Conservation (phyloP, 2,888 invertebrate genomes). For the Athalia cordata region DNA sequence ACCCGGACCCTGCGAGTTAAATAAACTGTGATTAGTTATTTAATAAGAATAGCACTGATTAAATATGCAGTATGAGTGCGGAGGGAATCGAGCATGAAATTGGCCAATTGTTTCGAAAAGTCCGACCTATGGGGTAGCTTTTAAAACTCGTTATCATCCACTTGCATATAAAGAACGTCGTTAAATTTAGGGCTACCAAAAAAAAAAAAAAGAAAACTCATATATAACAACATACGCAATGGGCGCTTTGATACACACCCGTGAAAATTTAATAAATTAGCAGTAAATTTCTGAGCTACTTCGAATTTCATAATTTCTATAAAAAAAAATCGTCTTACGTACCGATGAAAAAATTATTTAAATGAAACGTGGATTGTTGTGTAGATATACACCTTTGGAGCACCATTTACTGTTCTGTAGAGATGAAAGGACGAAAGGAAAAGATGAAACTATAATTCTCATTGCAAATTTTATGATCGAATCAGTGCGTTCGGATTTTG, state of each 20-base stretch:
- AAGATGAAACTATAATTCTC: not conserved
- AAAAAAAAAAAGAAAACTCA: not conserved
- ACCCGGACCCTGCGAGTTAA: conserved; percentile 51
- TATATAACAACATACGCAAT: too few relatives aligned
- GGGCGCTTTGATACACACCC: too few relatives aligned
- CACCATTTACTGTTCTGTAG: too few relatives aligned
- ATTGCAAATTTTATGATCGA: not conserved
- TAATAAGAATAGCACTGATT: conserved; percentile 55
- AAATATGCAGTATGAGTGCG: conserved; percentile 55
- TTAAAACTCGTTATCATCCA: conserved; percentile 42
- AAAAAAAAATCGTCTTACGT: too few relatives aligned
- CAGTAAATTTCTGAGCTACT: too few relatives aligned
- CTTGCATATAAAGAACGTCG: conserved; percentile 38
- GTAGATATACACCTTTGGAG: too few relatives aligned
- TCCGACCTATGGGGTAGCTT: conserved; percentile 11
- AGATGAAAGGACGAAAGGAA: not conserved
- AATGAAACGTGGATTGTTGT: too few relatives aligned
- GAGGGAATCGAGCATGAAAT: conserved; percentile 64
- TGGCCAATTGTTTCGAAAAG: conserved; percentile 48
- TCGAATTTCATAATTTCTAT: too few relatives aligned
- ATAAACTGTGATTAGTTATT: conserved; percentile 65
- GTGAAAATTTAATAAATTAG: too few relatives aligned
- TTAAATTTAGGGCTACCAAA: conserved; percentile 16
- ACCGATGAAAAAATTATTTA: too few relatives aligned
- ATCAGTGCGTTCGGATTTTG: conserved; percentile 11